Percentiles rank a stretch among this genome's conserved stretches.
phyloP scores from a whole-genome alignment of 1,140 invertebrate genomes.

The Battus philenor region DNA sequence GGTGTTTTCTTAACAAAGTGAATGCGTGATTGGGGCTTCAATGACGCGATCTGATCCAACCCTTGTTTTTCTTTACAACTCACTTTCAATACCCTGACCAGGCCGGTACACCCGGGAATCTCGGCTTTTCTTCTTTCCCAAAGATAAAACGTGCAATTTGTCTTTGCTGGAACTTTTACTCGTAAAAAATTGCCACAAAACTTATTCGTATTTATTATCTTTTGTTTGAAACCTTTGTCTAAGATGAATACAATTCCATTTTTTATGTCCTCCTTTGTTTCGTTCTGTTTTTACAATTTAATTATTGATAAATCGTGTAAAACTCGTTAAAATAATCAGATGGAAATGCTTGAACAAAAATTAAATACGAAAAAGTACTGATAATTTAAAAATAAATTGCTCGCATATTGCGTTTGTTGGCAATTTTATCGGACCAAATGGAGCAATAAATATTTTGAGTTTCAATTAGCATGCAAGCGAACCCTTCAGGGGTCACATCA shows the following conservation, averaged over 20 bases:
- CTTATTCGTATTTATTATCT: conserved; percentile 3
- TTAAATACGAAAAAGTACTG: conserved; percentile 10
- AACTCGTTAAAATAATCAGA: too few species aligned
- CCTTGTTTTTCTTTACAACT: conserved; percentile 45
- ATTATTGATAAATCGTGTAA: too few species aligned
- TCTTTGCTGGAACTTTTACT: conserved; percentile 3
- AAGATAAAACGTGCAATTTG: conserved; percentile 16
- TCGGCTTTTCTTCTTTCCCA: conserved; percentile 10
- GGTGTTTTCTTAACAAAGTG: conserved; percentile 51
- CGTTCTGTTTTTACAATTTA: too few species aligned
- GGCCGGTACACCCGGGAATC: conserved; percentile 22
- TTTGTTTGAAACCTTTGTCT: too few species aligned
- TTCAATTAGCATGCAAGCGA: conserved; percentile 46
- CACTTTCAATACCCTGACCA: conserved; percentile 38
- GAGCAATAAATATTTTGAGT: conserved; percentile 46
- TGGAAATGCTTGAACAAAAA: not conserved
- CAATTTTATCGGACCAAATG: conserved; percentile 27
- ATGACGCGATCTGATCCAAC: conserved; percentile 34
- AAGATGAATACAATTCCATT: too few species aligned
- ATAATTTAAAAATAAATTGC: conserved; percentile 13
- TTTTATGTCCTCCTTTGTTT: too few species aligned
- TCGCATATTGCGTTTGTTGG: conserved; percentile 13
- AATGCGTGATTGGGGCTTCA: conserved; percentile 36
- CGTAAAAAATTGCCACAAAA: conserved; percentile 5
- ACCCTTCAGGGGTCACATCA: conserved; percentile 42